Evolutionary conservation across 2,797 vertebrate species (phyloP).

Genomic region (Acanthornis magna): DNA sequence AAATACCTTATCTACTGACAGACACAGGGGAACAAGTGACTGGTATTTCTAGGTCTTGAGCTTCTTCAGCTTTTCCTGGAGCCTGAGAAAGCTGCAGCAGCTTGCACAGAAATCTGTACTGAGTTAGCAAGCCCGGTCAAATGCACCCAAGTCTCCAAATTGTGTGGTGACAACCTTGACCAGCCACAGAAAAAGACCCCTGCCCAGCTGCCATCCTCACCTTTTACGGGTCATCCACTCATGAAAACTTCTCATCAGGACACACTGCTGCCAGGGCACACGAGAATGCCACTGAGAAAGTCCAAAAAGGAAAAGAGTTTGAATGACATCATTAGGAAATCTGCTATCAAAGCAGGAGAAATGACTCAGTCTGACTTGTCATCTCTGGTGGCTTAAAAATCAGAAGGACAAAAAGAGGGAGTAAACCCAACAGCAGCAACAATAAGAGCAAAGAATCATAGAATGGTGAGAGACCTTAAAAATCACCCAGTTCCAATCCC

Average conservation of each 20-base stretch:
- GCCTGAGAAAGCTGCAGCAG: neutral
- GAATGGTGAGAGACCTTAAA: neutral
- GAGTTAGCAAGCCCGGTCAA: neutral
- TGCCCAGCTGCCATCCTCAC: neutral
- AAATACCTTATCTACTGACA: neutral
- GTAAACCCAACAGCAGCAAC: neutral
- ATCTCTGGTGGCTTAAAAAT: neutral
- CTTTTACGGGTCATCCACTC: neutral
- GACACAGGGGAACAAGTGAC: neutral
- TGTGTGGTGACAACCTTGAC: neutral
- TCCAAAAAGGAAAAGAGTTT: accelerated
- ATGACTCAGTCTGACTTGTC: too few species aligned
- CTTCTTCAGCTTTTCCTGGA: neutral
- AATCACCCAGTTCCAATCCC: neutral
- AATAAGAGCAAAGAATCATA: neutral
- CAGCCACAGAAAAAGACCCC: neutral
- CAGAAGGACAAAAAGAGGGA: neutral
- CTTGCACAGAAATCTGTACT: neutral
- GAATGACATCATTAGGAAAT: neutral
- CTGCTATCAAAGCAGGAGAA: neutral
- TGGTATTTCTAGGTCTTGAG: neutral
- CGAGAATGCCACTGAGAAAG: neutral
- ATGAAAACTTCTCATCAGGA: neutral
- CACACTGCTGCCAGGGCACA: neutral
- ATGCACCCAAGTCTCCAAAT: neutral